These are phyloP conservation scores for Cerceris rybyensis DNA, from an alignment of 2,888 invertebrate genomes.

Conservation along the genomic window DNA sequence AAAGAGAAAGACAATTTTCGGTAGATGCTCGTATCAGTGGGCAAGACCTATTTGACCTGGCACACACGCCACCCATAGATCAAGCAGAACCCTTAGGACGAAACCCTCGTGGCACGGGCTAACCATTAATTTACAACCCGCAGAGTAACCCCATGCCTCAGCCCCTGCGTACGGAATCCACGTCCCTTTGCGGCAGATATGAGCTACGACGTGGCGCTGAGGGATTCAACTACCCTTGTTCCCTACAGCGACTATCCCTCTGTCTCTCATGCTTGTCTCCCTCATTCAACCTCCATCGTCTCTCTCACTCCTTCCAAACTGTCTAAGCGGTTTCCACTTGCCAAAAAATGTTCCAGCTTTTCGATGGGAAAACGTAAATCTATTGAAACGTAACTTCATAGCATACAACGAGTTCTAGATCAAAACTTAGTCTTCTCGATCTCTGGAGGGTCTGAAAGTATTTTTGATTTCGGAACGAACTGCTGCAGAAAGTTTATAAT, in stretches of 20 bases:
- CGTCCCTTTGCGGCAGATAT: slow-evolving; percentile 78
- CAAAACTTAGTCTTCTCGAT: slow-evolving; percentile 22
- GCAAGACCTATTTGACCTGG: slow-evolving; percentile 74
- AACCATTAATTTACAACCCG: slow-evolving; percentile 81
- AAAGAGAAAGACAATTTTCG: slow-evolving; percentile 59
- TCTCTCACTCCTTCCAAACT: slow-evolving; percentile 1
- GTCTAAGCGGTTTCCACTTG: slow-evolving; percentile 61
- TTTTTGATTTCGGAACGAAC: no score
- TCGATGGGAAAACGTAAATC: slow-evolving; percentile 60
- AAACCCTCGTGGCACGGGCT: slow-evolving; percentile 74
- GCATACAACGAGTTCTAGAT: slow-evolving; percentile 35
- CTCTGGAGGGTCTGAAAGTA: no score
- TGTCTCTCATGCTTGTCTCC: slow-evolving; percentile 46
- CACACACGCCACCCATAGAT: slow-evolving; percentile 78
- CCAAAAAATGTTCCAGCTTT: slow-evolving; percentile 50
- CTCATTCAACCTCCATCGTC: slow-evolving; percentile 29
- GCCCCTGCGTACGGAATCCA: slow-evolving; percentile 69
- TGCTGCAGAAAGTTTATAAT: no score
- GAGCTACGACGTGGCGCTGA: slow-evolving; percentile 76
- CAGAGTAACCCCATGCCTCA: slow-evolving; percentile 76
- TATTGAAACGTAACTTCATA: slow-evolving; percentile 58
- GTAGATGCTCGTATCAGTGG: slow-evolving; percentile 66
- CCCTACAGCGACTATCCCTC: slow-evolving; percentile 52
- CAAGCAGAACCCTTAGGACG: slow-evolving; percentile 78
- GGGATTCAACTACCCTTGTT: slow-evolving; percentile 71